Evolutionary conservation across 2,888 invertebrate genomes (phyloP), one percentile per base, ranked within the genome.

Genomic region (Mythimna lalbum): DNA sequence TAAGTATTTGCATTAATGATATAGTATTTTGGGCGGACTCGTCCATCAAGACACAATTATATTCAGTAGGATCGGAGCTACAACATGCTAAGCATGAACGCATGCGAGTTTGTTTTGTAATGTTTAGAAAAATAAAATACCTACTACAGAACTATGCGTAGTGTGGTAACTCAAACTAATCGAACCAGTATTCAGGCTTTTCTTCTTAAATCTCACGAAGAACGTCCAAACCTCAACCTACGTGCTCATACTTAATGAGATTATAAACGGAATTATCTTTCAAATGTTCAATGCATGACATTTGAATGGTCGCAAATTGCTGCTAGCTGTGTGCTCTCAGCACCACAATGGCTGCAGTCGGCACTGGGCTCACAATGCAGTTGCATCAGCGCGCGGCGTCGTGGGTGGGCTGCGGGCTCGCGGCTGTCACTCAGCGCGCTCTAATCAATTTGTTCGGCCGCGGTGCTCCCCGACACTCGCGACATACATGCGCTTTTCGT

Each of bases 401-500:
- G 92, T 95, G 96, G 95, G 96, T 95, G 95, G 95, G 86, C 93
- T 47, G 55, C 27, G 31, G 55, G 55, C 55, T 55, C 55, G 55
- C 57, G 80, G 80, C 88, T 90, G 93, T 91, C 93, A 90, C 91
- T 93, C 94, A 91, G 91, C 90, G 91, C 87, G 87, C 86, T 85
- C 92, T 93, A 95, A 95, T 95, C 95, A 94, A 95, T 95, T 95
- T 95, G 93, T 94, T 94, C 93, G 95, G 93, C 92, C 84, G 85
- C 83, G 63, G 86, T 87, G 78, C 84, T 56, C 36, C 87, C 85
- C 79, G 81, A 73, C 87, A 83, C 83, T 89, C 84, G 83, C 88
- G 73, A 84, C 76, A 88, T 90, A 91, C 89, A 92, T 89, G 87
- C 87, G 81, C 83, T 90, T 93, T 95, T 94, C 93, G 94, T 93